Evolutionary conservation across 2,113 vertebrate species (phyloP), one percentile per base, ranked within the genome.

Genomic region (Gnathonemus echidnorhynchus): DNA sequence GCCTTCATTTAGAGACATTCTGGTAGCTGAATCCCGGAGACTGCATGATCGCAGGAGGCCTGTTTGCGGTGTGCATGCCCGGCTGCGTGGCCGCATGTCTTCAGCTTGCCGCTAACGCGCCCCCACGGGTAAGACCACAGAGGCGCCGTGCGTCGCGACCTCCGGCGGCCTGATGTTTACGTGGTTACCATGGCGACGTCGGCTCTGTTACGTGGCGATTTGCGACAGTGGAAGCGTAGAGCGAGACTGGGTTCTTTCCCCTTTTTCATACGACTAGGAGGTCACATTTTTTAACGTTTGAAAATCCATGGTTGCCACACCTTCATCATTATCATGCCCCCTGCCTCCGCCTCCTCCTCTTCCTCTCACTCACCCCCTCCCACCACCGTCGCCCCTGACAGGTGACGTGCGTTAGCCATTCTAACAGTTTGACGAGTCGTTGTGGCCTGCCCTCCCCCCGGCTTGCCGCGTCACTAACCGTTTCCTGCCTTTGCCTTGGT

Each of bases 381-480:
- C 48, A 49, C 1, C 45, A 49, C 48, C n/a, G 24, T 27, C 7
- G 3, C 46, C 46, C 84, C 7, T n/a, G 1, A 49, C 48, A 50
- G 48, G 45, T 50, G 10, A 86, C 13, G 31, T 15, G 1, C 4
- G 3, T 45, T 42, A 45, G 42, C 35, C 19, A 4, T 24, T 46
- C 19, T 85, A 48, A 46, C 42, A 85, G 24, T 46, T 27, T 85
- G 39, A 13, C 0, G 42, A 48, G 83, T 49, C 39, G 27, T 31
- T 89, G 45, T 88, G 3, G 24, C 39, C 62, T 49, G 31, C 88
- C 80, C 70, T 15, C 84, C 80, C 70, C n/a, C 9, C 1, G 48
- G 21, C 46, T 19, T 27, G 46, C 93, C 95, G 92, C 90, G 80
- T 49, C 58, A 95, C 94, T 95, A 94, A 96, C 92, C 39, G 1